These are phyloP conservation scores for Dasysyrphus albostriatus DNA, from an alignment of 2,888 invertebrate genomes.

Conservation along the genomic window DNA sequence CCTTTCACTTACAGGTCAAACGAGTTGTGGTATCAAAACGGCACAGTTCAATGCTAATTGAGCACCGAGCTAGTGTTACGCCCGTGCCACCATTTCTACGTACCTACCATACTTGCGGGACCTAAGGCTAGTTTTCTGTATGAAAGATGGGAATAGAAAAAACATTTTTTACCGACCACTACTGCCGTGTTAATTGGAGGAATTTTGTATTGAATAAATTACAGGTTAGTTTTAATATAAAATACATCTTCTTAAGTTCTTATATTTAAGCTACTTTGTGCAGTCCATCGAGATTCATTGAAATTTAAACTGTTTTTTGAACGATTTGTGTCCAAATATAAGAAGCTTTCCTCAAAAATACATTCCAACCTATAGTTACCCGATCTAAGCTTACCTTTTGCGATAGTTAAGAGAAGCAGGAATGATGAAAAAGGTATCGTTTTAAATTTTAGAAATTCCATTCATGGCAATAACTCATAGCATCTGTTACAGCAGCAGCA, in stretches of 20 bases:
- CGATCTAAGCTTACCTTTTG: not conserved
- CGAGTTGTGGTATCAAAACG: no score
- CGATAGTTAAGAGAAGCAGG: not conserved
- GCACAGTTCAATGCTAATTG: no score
- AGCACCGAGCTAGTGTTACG: no score
- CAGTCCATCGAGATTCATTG: not conserved
- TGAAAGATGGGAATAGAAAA: no score
- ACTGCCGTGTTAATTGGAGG: no score
- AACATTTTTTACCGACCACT: no score
- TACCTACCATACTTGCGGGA: no score
- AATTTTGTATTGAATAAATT: no score
- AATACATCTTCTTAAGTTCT: not conserved
- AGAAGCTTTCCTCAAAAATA: not conserved
- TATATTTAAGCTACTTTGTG: not conserved
- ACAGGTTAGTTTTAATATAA: no score
- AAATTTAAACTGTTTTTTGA: not conserved
- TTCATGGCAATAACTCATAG: slow-evolving; percentile 56
- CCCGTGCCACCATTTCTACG: no score
- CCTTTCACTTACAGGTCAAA: no score
- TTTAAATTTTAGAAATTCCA: slow-evolving; percentile 14
- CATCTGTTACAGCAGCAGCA: slow-evolving; percentile 36
- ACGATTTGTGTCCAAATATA: not conserved
- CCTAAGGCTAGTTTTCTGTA: no score
- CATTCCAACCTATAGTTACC: not conserved
- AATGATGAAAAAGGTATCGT: not conserved